These are phyloP conservation scores for Lutraria rhynchaena DNA, from an alignment of 1,140 invertebrate species.

Conservation along the genomic window DNA sequence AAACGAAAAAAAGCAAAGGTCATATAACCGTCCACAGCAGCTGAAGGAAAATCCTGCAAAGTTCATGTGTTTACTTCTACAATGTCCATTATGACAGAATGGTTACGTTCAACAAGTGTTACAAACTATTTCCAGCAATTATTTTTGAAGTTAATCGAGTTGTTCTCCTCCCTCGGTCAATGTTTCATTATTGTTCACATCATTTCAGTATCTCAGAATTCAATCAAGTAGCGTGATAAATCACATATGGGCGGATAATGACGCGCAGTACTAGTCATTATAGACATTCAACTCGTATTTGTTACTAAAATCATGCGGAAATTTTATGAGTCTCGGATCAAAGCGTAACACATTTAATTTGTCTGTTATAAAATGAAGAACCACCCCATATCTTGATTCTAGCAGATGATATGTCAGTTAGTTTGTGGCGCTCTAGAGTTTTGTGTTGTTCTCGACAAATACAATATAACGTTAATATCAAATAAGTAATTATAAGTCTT, in stretches of 20 bases:
- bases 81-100: no score
- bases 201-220: slow-evolving; percentile 31
- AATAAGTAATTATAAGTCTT: no score
- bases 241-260: slow-evolving; percentile 43
- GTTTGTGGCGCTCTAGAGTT: no score
- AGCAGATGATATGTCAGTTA: no score
- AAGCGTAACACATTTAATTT: slow-evolving; percentile 40
- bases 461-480: no score
- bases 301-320: slow-evolving; percentile 44
- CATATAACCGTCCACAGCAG: not conserved
- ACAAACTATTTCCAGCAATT: not conserved
- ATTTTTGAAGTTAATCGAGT: not conserved
- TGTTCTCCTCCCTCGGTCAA: slow-evolving; percentile 3
- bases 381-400: slow-evolving; percentile 29
- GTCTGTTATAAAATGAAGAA: slow-evolving; percentile 14
- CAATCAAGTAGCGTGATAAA: slow-evolving; percentile 32
- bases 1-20: not conserved
- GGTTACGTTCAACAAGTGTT: no score
- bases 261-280: slow-evolving; percentile 20
- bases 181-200: slow-evolving; percentile 11
- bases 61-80: no score
- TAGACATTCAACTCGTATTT: slow-evolving; percentile 37
- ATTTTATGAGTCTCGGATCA: slow-evolving; percentile 41
- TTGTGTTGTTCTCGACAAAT: no score
- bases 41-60: not conserved